Conservation (phyloP, 2,888 invertebrate species). For the Drosophila borealis region DNA sequence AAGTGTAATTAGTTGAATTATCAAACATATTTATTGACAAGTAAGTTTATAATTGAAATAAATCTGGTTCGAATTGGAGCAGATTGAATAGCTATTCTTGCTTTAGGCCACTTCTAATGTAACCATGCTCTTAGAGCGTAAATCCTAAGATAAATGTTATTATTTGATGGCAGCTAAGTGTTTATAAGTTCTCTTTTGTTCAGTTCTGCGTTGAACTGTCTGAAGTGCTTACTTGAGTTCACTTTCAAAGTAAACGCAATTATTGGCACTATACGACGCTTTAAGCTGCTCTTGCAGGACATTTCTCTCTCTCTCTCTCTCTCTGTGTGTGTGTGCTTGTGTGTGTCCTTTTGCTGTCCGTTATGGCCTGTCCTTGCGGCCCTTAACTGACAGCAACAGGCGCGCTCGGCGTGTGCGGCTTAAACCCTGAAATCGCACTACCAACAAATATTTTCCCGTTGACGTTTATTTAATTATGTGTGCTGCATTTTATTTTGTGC, state of each 20-base stretch:
- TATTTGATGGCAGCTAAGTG: slow-evolving; percentile 7
- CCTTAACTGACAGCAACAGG: slow-evolving; percentile 20
- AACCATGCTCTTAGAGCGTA: background rate
- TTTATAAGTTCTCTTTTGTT: slow-evolving; percentile 13
- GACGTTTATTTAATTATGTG: slow-evolving; percentile 47
- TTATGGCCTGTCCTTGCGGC: slow-evolving; percentile 20
- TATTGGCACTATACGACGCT: slow-evolving; percentile 19
- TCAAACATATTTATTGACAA: too few relatives aligned
- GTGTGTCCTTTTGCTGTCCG: slow-evolving; percentile 19
- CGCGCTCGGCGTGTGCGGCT: slow-evolving; percentile 22
- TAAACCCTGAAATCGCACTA: slow-evolving; percentile 12
- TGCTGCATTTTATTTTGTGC: slow-evolving; percentile 10
- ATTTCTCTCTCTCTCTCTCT: background rate
- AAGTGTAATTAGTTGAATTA: too few relatives aligned
- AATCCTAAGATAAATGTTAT: slow-evolving; percentile 6
- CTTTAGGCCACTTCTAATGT: background rate
- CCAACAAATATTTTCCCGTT: slow-evolving; percentile 31
- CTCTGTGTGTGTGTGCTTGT: background rate
- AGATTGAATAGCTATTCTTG: background rate
- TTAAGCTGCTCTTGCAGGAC: slow-evolving; percentile 25
- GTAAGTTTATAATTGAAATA: background rate
- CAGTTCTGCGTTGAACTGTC: slow-evolving; percentile 5
- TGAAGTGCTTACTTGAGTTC: slow-evolving; percentile 8
- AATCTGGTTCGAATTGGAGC: background rate
- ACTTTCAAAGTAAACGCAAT: slow-evolving; percentile 27